A percentile compares a stretch with the other conserved stretches of the same genome.
Evolutionary conservation across 2,113 vertebrate genomes (phyloP).

Genomic region (Ceyx melanurus): DNA sequence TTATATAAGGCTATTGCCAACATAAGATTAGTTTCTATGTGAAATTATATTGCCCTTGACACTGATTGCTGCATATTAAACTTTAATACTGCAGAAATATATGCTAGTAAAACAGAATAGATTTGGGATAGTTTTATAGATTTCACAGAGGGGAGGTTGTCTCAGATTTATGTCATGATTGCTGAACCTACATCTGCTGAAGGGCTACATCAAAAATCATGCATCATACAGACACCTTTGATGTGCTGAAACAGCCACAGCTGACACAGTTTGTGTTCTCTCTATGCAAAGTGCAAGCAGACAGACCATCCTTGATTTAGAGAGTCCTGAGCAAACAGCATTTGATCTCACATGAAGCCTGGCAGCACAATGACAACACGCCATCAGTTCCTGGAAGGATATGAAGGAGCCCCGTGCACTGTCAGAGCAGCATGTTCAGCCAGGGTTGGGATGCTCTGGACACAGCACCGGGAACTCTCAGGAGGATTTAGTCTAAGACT

Average conservation of each 20-base stretch:
- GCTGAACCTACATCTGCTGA: background rate
- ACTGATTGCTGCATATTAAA: background rate
- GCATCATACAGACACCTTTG: background rate
- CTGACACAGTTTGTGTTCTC: background rate
- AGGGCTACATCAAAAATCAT: background rate
- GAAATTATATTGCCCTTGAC: background rate
- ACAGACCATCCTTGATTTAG: background rate
- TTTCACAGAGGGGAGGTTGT: background rate
- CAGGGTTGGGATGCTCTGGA: background rate
- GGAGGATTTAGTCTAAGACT: background rate
- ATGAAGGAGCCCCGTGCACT: background rate
- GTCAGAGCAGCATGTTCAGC: background rate
- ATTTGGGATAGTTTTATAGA: background rate
- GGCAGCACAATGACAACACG: background rate
- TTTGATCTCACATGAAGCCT: background rate
- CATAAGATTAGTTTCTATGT: background rate
- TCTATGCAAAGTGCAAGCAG: background rate
- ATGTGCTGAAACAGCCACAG: background rate
- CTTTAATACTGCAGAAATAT: background rate
- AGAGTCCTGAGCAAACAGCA: background rate
- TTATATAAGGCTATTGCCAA: background rate
- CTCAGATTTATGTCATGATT: background rate
- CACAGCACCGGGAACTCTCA: background rate
- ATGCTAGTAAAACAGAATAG: background rate
- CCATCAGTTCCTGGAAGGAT: background rate